Evolutionary conservation across 2,888 invertebrate genomes (phyloP), one percentile per base, ranked within the genome.

Genomic region (Vanessa cardui): DNA sequence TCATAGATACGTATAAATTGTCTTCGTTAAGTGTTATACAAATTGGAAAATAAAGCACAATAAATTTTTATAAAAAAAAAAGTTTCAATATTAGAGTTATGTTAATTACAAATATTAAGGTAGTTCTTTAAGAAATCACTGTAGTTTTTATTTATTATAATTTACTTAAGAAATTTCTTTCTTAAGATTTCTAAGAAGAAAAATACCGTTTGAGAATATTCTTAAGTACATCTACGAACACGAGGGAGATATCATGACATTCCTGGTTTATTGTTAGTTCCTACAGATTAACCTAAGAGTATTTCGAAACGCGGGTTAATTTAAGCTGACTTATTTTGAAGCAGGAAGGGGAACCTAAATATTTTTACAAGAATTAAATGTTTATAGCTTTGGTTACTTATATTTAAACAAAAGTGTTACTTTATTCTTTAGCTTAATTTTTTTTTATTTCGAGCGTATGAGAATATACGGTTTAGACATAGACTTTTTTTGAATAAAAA

Each of bases 231-330:
- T 62, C 31, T 65, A 68, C 62, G 65, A 72, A 60, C 68, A 67
- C 69, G 66, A 67, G 52, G 63, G 72, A 79, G 80, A 79, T 79
- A 81, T 84, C 81, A 83, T 82, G 83, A 86, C 83, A 85, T 85
- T 85, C 84, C 82, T 83, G 79, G 82, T 85, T 87, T 88, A 88
- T 87, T 85, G 85, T 88, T 85, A 85, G 84, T 85, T 89, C 83
- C 84, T 83, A 76, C 82, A 83, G 85, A 89, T 88, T 75, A 54
- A 74, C 67, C 66, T 72, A 85, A 84, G 78, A 77, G 87, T 87
- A 87, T 87, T 89, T 87, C 83, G 82, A 84, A 84, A 79, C 82
- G 76, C 77, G 78, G 79, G 85, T 86, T 88, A 86, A 88, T 84
- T 87, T 86, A 85, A 85, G 83, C 84, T 78, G 76, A 80, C 83